phyloP scores from a whole-genome alignment of 2,797 vertebrate species.

The Mareca strepera region DNA sequence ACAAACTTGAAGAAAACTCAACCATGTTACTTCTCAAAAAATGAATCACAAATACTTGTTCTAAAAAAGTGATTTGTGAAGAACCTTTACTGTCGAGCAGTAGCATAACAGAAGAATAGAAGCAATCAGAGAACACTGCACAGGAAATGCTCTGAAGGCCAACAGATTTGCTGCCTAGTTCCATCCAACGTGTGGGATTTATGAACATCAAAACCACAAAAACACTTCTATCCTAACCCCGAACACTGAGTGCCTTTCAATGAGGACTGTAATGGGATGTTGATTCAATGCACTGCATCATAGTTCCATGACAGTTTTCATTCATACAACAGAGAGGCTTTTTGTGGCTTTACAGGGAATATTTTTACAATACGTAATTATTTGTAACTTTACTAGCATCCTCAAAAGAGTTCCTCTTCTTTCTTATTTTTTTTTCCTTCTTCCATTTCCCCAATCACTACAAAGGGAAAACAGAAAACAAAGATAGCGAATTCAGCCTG shows the following conservation, averaged over 20 bases:
- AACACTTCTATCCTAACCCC: background rate
- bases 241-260: background rate
- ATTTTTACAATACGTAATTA: background rate
- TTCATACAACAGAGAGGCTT: background rate
- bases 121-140: background rate
- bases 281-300: background rate
- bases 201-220: background rate
- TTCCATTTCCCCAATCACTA: background rate
- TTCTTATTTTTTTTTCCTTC: background rate
- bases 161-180: background rate
- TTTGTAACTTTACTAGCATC: background rate
- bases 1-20: background rate
- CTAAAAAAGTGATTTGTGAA: background rate
- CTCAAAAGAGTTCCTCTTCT: background rate
- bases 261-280: background rate
- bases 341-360: background rate
- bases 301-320: background rate
- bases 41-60: background rate
- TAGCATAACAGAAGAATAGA: background rate
- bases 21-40: background rate
- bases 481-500: background rate
- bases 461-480: background rate
- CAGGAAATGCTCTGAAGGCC: background rate
- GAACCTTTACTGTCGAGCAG: background rate
- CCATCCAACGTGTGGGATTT: background rate